Conservation (phyloP, 2,113 vertebrate genomes). For the Nanger granti region DNA sequence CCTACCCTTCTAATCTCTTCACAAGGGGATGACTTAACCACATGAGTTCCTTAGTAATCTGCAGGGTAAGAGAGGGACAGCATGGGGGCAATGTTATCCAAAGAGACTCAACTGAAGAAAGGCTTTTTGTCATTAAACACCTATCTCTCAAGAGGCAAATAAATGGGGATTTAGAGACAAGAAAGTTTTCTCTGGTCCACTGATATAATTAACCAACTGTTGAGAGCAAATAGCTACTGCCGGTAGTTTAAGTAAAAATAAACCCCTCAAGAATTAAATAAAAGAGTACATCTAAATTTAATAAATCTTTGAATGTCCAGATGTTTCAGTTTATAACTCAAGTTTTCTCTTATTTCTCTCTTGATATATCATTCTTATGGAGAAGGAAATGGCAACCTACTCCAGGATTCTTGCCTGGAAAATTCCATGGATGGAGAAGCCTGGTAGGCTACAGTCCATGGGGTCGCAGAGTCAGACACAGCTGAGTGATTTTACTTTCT, state of each 20-base stretch:
- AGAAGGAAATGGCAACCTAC: background rate
- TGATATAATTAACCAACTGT: background rate
- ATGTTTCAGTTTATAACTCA: slow-evolving; percentile 29
- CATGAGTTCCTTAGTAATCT: background rate
- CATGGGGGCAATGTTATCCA: background rate
- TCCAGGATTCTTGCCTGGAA: background rate
- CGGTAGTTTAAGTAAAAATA: slow-evolving; percentile 38
- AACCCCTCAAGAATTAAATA: slow-evolving; percentile 28
- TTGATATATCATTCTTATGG: background rate
- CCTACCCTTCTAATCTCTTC: background rate
- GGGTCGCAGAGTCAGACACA: accelerated
- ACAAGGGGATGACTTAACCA: background rate
- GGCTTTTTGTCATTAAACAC: slow-evolving; percentile 34
- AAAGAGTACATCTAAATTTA: slow-evolving; percentile 45
- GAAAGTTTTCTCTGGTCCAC: background rate
- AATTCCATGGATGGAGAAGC: background rate
- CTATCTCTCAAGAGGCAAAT: slow-evolving; percentile 29
- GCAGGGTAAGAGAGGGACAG: background rate
- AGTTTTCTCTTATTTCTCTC: slow-evolving; percentile 24
- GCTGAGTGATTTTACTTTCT: background rate
- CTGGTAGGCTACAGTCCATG: background rate
- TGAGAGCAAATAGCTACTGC: slow-evolving; percentile 26
- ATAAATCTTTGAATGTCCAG: slow-evolving; percentile 16
- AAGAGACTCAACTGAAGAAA: background rate
- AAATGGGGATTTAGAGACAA: background rate